Percentiles rank a stretch among this genome's conserved stretches.
phyloP scores from a whole-genome alignment of 2,888 invertebrate species.

The Drosophila flavopinicola region DNA sequence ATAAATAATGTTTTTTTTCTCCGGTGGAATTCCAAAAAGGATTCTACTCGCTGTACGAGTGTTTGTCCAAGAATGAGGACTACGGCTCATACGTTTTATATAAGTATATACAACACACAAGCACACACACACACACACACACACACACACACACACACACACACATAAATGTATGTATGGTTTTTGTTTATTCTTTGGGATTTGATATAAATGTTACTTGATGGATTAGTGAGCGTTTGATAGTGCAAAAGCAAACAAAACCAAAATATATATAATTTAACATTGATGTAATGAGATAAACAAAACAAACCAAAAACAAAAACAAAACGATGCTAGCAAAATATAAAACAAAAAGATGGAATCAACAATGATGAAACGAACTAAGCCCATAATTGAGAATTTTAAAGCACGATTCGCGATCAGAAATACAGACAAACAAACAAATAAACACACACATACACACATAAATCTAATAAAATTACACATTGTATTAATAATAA shows the following conservation, averaged over 20 bases:
- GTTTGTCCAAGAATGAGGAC: constrained; percentile 24
- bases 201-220: constrained; percentile 71
- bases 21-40: constrained; percentile 9
- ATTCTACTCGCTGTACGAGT: constrained; percentile 39
- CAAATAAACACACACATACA: constrained; percentile 41
- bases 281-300: constrained; percentile 41
- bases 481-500: constrained; percentile 75
- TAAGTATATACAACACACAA: constrained; percentile 49
- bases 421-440: constrained; percentile 36
- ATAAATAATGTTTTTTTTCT: constrained; percentile 50
- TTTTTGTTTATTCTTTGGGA: constrained; percentile 58
- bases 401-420: constrained; percentile 72
- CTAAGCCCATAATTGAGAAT: constrained; percentile 66
- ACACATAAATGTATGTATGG: constrained; percentile 32
- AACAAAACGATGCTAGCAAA: constrained; percentile 41
- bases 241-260: constrained; percentile 29
- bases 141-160: constrained; percentile 6
- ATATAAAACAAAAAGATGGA: constrained; percentile 29
- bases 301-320: constrained; percentile 16
- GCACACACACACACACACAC: constrained; percentile 13
- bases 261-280: constrained; percentile 45
- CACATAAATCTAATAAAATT: constrained; percentile 71
- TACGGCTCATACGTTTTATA: constrained; percentile 49
- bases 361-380: constrained; percentile 44
- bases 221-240: constrained; percentile 67